Evolutionary conservation across 1,140 invertebrate genomes (phyloP).

Genomic region (Tribolium castaneum): DNA sequence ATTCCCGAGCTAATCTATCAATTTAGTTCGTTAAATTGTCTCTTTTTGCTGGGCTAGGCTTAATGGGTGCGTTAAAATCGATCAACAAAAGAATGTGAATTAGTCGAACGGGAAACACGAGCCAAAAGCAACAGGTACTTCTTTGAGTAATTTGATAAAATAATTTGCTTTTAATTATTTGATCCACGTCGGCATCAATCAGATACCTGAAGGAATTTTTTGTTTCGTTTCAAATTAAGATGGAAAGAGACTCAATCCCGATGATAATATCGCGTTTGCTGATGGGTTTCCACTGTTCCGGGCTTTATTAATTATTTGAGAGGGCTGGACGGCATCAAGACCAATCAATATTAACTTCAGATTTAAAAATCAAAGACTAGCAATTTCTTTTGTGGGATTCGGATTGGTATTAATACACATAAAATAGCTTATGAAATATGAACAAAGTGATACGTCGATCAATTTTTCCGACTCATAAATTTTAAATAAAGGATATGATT

Average conservation of each 20-base stretch:
- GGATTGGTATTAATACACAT: background rate
- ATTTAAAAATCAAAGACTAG: background rate
- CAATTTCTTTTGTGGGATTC: background rate
- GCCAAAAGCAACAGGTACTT: constrained; percentile 18
- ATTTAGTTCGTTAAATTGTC: background rate
- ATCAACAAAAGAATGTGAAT: constrained; percentile 8
- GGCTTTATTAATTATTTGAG: background rate
- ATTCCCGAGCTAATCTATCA: background rate
- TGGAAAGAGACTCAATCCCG: background rate
- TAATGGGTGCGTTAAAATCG: background rate
- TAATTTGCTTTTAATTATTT: constrained; percentile 30
- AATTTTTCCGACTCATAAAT: constrained; percentile 13
- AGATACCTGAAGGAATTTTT: background rate
- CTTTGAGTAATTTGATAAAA: constrained; percentile 10
- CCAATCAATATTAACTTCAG: too few relatives aligned
- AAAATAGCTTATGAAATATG: background rate
- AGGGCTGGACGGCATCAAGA: background rate
- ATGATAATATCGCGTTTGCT: background rate
- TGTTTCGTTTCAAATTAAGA: background rate
- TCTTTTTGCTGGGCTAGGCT: background rate
- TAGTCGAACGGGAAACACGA: constrained; percentile 4
- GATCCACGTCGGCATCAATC: background rate
- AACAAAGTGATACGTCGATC: constrained; percentile 6
- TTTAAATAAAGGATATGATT: background rate
- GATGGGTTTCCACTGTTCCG: background rate